Evolutionary conservation across 2,113 vertebrate genomes (phyloP).

Genomic region (Lepisosteus oculatus): DNA sequence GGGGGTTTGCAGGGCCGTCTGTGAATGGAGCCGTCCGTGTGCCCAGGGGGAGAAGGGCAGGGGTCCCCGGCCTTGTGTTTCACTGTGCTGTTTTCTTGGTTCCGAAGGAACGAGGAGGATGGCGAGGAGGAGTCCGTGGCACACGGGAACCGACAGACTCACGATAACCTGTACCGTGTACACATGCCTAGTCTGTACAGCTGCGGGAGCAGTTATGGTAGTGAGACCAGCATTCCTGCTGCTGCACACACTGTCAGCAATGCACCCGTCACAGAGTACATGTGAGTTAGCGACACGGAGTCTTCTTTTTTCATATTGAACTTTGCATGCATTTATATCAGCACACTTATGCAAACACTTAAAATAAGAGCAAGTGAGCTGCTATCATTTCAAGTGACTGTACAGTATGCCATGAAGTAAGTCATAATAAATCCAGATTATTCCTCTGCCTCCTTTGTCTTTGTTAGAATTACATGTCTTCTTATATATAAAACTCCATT

Average conservation of each 20-base stretch:
- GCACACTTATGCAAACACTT: no score
- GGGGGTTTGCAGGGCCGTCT: no score
- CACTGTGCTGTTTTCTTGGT: conserved; percentile 33
- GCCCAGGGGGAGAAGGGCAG: not conserved
- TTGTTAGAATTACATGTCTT: no score
- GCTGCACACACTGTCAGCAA: conserved; percentile 97
- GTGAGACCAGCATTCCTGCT: conserved; percentile 92
- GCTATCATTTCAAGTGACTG: no score
- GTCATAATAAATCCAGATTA: no score
- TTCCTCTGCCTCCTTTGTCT: no score
- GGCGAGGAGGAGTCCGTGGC: conserved; percentile 84
- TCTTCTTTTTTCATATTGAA: no score
- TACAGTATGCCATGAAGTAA: no score
- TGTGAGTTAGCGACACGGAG: conserved; percentile 70
- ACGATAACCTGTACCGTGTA: conserved; percentile 93
- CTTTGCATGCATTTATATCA: no score
- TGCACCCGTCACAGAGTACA: conserved; percentile 95
- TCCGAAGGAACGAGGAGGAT: conserved; percentile 79
- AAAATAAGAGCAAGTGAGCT: no score
- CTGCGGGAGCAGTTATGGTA: conserved; percentile 97
- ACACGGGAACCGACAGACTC: conserved; percentile 80
- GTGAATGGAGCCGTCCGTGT: not conserved
- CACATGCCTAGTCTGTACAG: conserved; percentile 98
- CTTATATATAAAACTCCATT: no score
- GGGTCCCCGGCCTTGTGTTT: conserved; percentile 21